These are phyloP conservation scores for Saguinus oedipus DNA, from an alignment of 2,797 vertebrate genomes.

Conservation along the genomic window DNA sequence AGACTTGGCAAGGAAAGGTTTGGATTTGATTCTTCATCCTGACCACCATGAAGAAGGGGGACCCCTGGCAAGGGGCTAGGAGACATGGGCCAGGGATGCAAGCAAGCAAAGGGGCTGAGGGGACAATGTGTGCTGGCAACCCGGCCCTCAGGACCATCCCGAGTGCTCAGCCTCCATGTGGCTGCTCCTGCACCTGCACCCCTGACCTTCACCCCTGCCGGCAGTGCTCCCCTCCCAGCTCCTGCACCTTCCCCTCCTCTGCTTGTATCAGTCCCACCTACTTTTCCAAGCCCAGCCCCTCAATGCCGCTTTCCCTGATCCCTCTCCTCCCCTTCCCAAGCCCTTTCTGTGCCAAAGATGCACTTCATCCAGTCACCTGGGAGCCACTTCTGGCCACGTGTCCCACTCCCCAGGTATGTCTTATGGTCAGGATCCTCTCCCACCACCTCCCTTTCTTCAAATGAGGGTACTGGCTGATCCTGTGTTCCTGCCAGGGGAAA, in stretches of 20 bases:
- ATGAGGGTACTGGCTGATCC: neutral
- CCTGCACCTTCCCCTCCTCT: neutral
- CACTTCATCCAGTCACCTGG: fast-evolving
- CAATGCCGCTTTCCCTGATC: no score
- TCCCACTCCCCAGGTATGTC: no score
- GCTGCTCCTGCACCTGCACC: fast-evolving
- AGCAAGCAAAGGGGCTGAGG: neutral
- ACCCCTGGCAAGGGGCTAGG: neutral
- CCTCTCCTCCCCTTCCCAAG: no score
- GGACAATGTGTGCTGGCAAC: neutral
- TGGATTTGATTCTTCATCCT: neutral
- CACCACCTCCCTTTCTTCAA: neutral
- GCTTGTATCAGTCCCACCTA: no score
- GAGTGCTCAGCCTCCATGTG: neutral
- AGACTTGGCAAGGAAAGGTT: no score
- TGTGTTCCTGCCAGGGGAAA: neutral
- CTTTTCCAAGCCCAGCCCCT: neutral
- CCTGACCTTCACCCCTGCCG: no score
- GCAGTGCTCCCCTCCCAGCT: fast-evolving
- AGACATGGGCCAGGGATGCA: fast-evolving
- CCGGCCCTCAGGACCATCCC: neutral
- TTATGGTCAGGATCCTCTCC: neutral
- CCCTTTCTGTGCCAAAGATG: neutral
- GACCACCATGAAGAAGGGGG: fast-evolving
- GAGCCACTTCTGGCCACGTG: neutral